Base-by-base conservation (phyloP, 2,113 vertebrate genomes). In the Petromus typicus region DNA sequence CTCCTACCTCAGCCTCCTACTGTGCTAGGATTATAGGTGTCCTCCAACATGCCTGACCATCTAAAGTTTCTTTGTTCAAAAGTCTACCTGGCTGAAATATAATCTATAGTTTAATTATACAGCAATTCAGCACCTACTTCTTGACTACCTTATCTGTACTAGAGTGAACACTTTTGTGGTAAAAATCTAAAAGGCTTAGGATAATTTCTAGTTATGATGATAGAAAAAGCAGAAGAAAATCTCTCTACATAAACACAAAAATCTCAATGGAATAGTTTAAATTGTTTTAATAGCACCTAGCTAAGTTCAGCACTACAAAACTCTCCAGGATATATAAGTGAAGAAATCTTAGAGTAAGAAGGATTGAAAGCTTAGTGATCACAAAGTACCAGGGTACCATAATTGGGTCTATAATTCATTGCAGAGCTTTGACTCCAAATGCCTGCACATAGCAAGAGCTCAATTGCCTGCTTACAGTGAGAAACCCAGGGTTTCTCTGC, bases 211-310 rank as follows among this genome's bases (percentile, higher is more conserved):
- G 51, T 92, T 90, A 32, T 37, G 25, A 79, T 54, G n/a, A 34
- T 51, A 71, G n/a, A 25, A 5, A 11, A 23, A 86, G 6, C 11
- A 92, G n/a, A 92, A 12, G 11, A 91, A 89, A 91, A 25, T 0
- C 10, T 43, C 22, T 92, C 12, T 30, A 17, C 22, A 30, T 40
- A 76, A 76, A 48, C 73, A 76, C 27, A 76, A 48, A 76, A 30
- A 76, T 0, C 48, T 51, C 48, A 45, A 2, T 45, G 25, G 80
- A 86, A 69, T 2, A 48, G 37, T 87, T 91, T 23, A 86, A 89
- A 85, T 88, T 66, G 89, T 63, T 92, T 93, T 80, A 66, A 71
- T 91, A 79, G 37, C 48, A 69, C 59, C 17, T 89, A 93, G 57
- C 79, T 40, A 80, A 91, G 0, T n/a, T 83, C 79, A 89, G 81